Evolutionary conservation across 2,888 invertebrate species (phyloP), one percentile per base, ranked within the genome.

Genomic region (Orthonevra nobilis): DNA sequence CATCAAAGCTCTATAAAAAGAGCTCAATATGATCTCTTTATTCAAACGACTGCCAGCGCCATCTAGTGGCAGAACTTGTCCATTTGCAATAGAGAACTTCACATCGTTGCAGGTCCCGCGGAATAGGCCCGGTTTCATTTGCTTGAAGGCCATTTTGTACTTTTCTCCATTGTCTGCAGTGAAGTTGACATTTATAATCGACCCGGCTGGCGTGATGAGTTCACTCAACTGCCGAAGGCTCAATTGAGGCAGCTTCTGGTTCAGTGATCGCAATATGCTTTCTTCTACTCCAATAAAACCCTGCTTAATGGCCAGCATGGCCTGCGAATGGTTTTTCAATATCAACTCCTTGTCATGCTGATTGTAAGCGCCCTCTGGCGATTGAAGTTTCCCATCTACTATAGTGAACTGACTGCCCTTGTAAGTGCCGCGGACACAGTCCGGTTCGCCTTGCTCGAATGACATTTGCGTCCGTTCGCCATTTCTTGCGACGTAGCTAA

Each of bases 61-160:
- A 30, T 46, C 40, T 6, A 68, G 7, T 5, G 61, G 19, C 28
- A 79, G 23, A 7, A 79, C 36, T 42, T 79, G 79, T 2, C 66
- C 66, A 36, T 79, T 79, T 0, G 56, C 79, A 6, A 79, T 63
- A 4, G 79, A 48, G 30, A 68, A 79, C 6, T 17, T 14, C 7
- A 42, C 23, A 0, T 56, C 20, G 17, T 79, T 60, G 30, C 4
- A 73, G 2, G 66, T 73, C 1, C 72, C 79, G 7, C 61, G 72
- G 36, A 79, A 79, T 0, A 73, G 56, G 17, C 79, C 79, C 0
- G 79, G 72, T 30, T 68, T 66, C 10, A 73, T 60, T 44, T 79
- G 79, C 7, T 48, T 66, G 12, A 79, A 72, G 10, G 66, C 61
- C 46, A 79, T 68, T 6, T 56, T 54, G 0, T n/a, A 79, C 9